These are phyloP conservation scores for Pelecanus crispus DNA, from an alignment of 2,113 vertebrate genomes.

Conservation along the genomic window DNA sequence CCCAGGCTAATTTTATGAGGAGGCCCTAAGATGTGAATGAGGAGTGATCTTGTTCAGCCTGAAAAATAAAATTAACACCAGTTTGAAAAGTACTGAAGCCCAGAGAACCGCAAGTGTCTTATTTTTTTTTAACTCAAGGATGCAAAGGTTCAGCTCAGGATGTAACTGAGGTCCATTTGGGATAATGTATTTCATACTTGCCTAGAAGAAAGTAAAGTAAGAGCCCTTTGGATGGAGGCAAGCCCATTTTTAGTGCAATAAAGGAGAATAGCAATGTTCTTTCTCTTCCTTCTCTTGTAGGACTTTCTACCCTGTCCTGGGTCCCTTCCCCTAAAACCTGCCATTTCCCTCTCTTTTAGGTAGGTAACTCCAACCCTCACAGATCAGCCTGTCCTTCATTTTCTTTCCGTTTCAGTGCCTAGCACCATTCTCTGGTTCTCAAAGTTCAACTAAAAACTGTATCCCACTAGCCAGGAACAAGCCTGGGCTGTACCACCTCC, in stretches of 20 bases:
- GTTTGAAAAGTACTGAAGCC: neutral
- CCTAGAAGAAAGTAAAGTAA: neutral
- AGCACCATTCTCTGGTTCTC: accelerated
- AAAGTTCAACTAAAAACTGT: neutral
- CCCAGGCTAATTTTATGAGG: slow-evolving; percentile 54
- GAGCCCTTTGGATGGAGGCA: neutral
- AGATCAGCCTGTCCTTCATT: neutral
- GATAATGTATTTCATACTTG: neutral
- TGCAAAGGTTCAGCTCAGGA: neutral
- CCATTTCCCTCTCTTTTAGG: neutral
- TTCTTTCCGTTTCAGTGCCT: neutral
- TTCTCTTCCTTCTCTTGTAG: neutral
- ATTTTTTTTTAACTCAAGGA: neutral
- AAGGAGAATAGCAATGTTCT: neutral
- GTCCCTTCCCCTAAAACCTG: neutral
- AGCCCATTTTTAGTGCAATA: neutral
- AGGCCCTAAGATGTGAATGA: slow-evolving; percentile 49
- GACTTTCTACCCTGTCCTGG: neutral
- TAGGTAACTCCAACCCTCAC: neutral
- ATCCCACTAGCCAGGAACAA: neutral
- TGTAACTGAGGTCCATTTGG: neutral
- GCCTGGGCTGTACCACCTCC: neutral
- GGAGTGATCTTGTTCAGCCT: slow-evolving; percentile 53
- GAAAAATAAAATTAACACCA: slow-evolving; percentile 58
- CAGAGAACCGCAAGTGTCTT: neutral